These are phyloP conservation scores for Achatina immaculata DNA, from an alignment of 1,140 invertebrate species.

Conservation along the genomic window DNA sequence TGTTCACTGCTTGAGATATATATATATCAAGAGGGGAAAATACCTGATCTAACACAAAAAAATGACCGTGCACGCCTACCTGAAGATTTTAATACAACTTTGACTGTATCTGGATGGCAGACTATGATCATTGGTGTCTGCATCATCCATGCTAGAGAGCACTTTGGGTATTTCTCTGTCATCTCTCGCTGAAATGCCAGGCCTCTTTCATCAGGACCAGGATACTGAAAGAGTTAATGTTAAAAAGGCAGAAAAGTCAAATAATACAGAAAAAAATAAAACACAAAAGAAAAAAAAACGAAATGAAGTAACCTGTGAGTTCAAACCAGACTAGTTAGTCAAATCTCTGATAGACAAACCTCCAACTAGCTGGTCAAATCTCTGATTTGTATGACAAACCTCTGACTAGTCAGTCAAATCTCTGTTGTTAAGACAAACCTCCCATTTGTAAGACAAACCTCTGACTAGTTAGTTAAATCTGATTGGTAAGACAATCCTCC, in stretches of 20 bases:
- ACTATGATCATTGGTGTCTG: constrained; percentile 49
- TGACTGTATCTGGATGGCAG: constrained; percentile 58
- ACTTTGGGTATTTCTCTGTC: constrained; percentile 39
- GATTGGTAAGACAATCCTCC: no score
- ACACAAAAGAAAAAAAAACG: background rate
- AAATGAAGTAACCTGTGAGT: background rate
- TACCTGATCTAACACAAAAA: no score
- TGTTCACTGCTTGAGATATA: no score
- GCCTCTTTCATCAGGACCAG: constrained; percentile 54
- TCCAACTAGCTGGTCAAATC: background rate
- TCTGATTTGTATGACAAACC: background rate
- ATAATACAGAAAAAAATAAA: background rate
- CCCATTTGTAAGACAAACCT: no score
- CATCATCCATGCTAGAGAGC: constrained; percentile 48
- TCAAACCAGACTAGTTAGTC: no score
- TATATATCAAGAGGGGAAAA: no score
- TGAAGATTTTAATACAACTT: constrained; percentile 55
- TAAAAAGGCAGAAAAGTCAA: background rate
- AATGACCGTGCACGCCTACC: no score
- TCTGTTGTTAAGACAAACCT: no score
- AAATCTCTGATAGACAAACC: background rate
- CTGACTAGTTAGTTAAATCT: no score
- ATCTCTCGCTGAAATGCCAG: constrained; percentile 49
- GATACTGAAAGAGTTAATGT: constrained; percentile 39
- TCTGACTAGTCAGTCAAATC: background rate